Evolutionary conservation across 2,797 vertebrate species (phyloP), one percentile per base, ranked within the genome.

Genomic region (Varecia variegata): DNA sequence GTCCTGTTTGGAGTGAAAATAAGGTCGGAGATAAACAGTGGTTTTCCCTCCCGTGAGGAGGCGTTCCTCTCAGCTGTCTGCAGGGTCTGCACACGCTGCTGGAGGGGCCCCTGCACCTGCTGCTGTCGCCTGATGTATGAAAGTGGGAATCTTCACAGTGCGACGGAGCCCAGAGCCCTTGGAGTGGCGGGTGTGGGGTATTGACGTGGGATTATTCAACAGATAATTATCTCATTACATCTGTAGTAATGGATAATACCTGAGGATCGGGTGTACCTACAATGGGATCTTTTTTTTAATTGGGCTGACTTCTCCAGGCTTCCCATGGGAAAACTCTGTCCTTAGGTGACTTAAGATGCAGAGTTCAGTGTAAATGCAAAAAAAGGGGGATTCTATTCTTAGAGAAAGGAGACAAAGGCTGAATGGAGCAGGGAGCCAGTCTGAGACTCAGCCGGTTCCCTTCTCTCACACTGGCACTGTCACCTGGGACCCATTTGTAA

Each of bases 281-380:
- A 83, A 1, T 79, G n/a, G 56, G 7, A 54, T 80, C 87, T 23
- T 58, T 67, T 62, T 88, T 58, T 86, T 27, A 84, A 90, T 67
- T 82, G 21, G 23, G 18, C 18, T 83, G 89, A 83, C 30, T 45
- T 88, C 68, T 93, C n/a, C 4, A 7, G 35, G 20, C 56, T 83
- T 94, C 85, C 70, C 80, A 70, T 89, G 90, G 87, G 54, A 85
- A 93, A 91, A 12, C 32, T 52, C 56, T 93, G 23, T 77, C 68
- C 62, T 93, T 85, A 40, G 40, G 74, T 93, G 90, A 88, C 79
- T 88, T 95, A 65, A 54, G 77, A 88, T 40, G 7, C 32, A 9
- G 38, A 35, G n/a, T 56, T 93, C 68, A 45, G 47, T 70, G 20
- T 89, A 30, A 87, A 27, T 50, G 54, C 20, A 90, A 45, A 93